These are phyloP conservation scores for Protobothrops flavoviridis DNA, from an alignment of 2,113 vertebrate species.

Conservation along the genomic window DNA sequence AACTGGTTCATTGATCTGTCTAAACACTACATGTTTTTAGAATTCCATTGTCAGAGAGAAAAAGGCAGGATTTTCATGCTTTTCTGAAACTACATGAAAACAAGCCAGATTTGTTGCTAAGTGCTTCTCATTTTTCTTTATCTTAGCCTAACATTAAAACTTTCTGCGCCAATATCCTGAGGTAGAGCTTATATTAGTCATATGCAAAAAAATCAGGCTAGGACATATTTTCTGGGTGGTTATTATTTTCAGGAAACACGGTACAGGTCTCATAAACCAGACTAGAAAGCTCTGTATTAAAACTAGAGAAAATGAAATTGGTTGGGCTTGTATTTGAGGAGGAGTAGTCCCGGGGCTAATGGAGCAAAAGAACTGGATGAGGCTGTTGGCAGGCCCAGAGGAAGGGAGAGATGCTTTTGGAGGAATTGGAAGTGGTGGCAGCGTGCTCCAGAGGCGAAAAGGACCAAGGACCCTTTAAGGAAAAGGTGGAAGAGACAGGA, in stretches of 20 bases:
- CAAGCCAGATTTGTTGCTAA: neutral
- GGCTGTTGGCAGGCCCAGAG: too few species aligned
- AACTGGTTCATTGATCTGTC: neutral
- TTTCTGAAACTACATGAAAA: neutral
- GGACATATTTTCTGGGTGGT: too few species aligned
- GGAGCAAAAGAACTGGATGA: too few species aligned
- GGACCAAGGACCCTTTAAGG: too few species aligned
- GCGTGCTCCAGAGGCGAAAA: too few species aligned
- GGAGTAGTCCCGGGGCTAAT: too few species aligned
- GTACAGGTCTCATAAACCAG: neutral
- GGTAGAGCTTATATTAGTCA: too few species aligned
- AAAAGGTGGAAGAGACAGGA: too few species aligned
- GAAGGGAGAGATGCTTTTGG: too few species aligned
- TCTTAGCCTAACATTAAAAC: neutral
- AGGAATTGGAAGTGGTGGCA: too few species aligned
- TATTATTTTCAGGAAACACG: too few species aligned
- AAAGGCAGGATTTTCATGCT: neutral
- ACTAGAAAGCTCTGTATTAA: neutral
- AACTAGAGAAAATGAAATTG: neutral
- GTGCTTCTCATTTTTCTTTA: neutral
- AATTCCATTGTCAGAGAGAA: neutral
- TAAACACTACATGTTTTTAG: neutral
- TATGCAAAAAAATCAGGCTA: too few species aligned
- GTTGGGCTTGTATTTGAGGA: neutral
- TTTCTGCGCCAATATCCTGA: neutral